Evolutionary conservation across 2,888 invertebrate genomes (phyloP).

Genomic region (Cataglyphis rosenhaueri): DNA sequence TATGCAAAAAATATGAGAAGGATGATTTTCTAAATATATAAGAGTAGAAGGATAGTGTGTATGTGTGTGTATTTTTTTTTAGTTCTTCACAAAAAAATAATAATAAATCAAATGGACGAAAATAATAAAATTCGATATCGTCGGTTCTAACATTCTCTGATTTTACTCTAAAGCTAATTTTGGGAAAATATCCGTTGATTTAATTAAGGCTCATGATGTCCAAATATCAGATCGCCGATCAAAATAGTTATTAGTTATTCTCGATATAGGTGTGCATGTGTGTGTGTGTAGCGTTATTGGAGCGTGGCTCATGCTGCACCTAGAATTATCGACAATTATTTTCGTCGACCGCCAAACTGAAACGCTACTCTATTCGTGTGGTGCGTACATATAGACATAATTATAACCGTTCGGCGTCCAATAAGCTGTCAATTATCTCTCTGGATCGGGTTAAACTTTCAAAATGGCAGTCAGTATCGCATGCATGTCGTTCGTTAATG

Average conservation of each 20-base stretch:
- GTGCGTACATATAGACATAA: conserved; percentile 31
- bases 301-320: conserved; percentile 8
- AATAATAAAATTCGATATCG: not conserved
- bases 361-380: conserved; percentile 20
- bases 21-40: not conserved
- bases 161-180: not conserved
- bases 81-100: not conserved
- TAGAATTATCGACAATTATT: conserved; percentile 45
- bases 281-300: not conserved
- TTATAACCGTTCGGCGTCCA: conserved; percentile 42
- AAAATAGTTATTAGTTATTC: conserved; percentile 16
- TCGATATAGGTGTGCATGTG: not conserved
- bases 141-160: not conserved
- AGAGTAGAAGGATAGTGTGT: not conserved
- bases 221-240: not conserved
- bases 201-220: conserved; percentile 21
- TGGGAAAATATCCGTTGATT: not conserved
- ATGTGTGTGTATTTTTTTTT: not conserved
- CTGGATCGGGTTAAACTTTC: conserved; percentile 48
- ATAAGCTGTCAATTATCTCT: conserved; percentile 48
- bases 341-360: conserved; percentile 7
- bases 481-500: conserved; percentile 26
- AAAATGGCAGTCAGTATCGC: conserved; percentile 32
- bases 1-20: not conserved
- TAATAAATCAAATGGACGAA: not conserved